A percentile compares a stretch with the other conserved stretches of the same genome.
phyloP scores from a whole-genome alignment of 2,888 invertebrate species.

The Drosophila mulleri region DNA sequence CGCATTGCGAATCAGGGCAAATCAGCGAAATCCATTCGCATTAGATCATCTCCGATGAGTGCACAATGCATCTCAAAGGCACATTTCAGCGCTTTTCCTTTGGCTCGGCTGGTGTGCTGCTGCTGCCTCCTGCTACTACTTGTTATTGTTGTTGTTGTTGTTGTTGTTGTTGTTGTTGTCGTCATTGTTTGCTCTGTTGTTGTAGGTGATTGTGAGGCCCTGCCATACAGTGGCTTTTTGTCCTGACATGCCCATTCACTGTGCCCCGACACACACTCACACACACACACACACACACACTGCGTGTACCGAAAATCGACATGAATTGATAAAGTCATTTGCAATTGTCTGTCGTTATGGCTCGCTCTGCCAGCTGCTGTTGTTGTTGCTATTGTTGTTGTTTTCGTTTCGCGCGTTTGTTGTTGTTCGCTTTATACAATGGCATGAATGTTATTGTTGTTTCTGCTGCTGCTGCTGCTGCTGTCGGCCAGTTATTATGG shows the following conservation, averaged over 20 bases:
- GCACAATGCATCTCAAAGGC: conserved; percentile 25
- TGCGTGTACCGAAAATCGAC: conserved; percentile 74
- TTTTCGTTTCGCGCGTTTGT: conserved; percentile 64
- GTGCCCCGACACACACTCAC: conserved; percentile 42
- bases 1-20: conserved; percentile 9
- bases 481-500: conserved; percentile 71
- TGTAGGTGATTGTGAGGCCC: conserved; percentile 65
- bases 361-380: conserved; percentile 28
- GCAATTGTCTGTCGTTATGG: conserved; percentile 79
- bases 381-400: conserved; percentile 31
- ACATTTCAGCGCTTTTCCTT: conserved; percentile 51
- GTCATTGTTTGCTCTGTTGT: conserved; percentile 49
- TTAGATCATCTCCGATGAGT: conserved; percentile 32
- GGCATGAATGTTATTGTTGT: conserved; percentile 37
- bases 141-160: conserved; percentile 10
- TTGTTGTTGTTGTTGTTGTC: conserved; percentile 16
- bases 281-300: conserved; percentile 19
- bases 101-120: conserved; percentile 38
- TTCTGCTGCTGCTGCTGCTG: conserved; percentile 42
- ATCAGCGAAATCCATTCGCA: conserved; percentile 23
- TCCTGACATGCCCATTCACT: conserved; percentile 59
- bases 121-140: not conserved
- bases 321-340: conserved; percentile 80
- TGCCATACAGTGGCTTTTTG: conserved; percentile 66
- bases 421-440: conserved; percentile 70